Evolutionary conservation across 2,113 vertebrate species (phyloP), one percentile per base, ranked within the genome.

Genomic region (Turnix velox): DNA sequence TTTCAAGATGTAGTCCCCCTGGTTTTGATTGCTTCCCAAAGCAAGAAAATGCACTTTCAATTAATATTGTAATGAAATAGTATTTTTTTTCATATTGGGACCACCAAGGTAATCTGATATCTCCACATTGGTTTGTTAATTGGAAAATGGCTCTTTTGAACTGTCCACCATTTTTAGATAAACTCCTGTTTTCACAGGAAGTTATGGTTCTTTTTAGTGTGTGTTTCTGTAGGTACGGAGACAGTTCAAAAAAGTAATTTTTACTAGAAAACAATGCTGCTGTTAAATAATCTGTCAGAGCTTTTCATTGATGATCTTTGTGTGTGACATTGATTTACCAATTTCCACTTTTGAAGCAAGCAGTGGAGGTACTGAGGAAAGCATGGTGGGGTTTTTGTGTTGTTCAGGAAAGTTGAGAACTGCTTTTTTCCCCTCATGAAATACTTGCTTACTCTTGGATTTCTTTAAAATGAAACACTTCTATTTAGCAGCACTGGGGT

Each of bases 301-400:
- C 14, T 4, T 67, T 95, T 95, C 73, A 77, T 63, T 92, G 84
- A 55, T 75, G 68, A 77, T 85, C 72, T 83, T 22, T 74, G 40
- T 52, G 40, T 22, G 15, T 74, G 79, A 39, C 9, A 12, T 30
- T 31, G 25, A 42, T 80, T 27, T 65, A 58, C 45, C 28, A 18
- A 48, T 78, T 55, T 79, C 59, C 5, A 11, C 35, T 31, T 54
- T 55, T 31, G 2, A 54, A 45, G 52, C 7, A 48, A 6, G 39
- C 45, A 14, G 19, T 14, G 28, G 11, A 42, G 37, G 40, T 17
- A 3, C 12, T 0, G 18, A 35, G 48, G 43, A 8, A 8, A 16
- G 46, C 3, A 4, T 5, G 24, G 31, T 3, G 8, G 18, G 63
- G 35, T 18, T 13, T 45, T 20, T 1, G 12, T 27, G 28, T 18